A percentile compares a stretch with the other conserved stretches of the same genome.
phyloP scores from a whole-genome alignment of 1,140 invertebrate genomes.

The Cheumatopsyche charites region DNA sequence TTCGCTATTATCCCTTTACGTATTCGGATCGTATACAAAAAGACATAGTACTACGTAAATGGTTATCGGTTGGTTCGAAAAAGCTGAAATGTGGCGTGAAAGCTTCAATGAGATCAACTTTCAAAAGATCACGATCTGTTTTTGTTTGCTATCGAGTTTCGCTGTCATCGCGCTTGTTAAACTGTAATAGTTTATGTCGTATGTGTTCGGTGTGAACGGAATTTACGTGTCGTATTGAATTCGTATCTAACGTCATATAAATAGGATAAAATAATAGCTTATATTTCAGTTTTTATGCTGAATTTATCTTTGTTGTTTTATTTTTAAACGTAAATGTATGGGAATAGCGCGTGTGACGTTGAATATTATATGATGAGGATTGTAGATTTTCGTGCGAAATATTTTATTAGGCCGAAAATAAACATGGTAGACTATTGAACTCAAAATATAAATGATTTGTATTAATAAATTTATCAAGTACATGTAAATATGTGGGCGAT shows the following conservation, averaged over 20 bases:
- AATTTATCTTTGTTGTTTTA: no score
- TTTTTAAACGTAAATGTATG: no score
- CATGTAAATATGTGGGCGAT: no score
- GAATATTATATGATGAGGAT: constrained; percentile 3
- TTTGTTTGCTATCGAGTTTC: constrained; percentile 13
- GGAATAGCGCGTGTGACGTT: no score
- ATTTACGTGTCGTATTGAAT: no score
- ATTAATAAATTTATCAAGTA: no score
- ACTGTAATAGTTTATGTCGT: no score
- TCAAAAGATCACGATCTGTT: constrained; percentile 15
- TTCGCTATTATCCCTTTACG: background rate
- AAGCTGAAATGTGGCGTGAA: constrained; percentile 1
- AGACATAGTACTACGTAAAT: background rate
- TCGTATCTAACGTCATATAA: no score
- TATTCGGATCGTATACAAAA: background rate
- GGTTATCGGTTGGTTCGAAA: background rate
- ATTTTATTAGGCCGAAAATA: constrained; percentile 11
- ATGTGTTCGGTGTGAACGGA: no score
- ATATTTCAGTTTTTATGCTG: no score
- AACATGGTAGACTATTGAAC: constrained; percentile 16
- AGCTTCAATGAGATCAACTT: constrained; percentile 7
- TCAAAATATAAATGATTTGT: no score
- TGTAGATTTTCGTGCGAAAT: background rate
- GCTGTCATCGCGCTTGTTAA: background rate
- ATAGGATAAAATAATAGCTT: no score